Base-by-base conservation (phyloP, 1,140 invertebrate genomes). In the Parasteatoda tepidariorum region DNA sequence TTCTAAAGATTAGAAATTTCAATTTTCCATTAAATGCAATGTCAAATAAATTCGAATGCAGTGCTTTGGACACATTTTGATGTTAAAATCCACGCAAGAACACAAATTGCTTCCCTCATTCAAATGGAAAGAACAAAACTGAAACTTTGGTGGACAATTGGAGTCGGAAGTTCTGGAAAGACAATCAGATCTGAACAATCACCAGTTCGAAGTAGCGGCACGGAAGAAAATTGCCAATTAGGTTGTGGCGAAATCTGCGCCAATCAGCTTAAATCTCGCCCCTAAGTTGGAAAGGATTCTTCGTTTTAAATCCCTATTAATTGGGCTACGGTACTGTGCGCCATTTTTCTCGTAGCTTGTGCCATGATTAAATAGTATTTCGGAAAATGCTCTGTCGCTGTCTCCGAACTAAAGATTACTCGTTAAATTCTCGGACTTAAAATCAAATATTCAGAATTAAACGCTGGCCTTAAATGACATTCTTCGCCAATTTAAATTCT, bases 181-280 rank as follows among this genome's bases (percentile, higher is more conserved):
- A 48, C 38, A 48, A 48, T 18, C 38, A 48, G 18, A 18, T 18
- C 15, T 22, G 24, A 59, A n/a, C 57, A 59, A 22, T 22, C 24
- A n/a, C n/a, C 57, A 59, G 7, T n/a, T 59, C 7, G n/a, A 22
- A n/a, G n/a, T 22, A n/a, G 24, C 18, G 18, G 5, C 24, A 22
- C 57, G 24, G 57, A 22, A 22, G 57, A 59, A 26, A 59, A 59
- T 22, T 59, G 57, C 38, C 38, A 48, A 48, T 48, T 48, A 48
- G 4, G 38, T 48, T 48, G 57, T 59, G 57, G 38, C n/a, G 24
- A 26, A 59, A 59, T 59, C 24, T n/a, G 57, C 57, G 57, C 57
- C 57, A 59, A 59, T 59, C 57, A 26, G 57, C 57, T 59, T 59
- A 59, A 59, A 59, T 59, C 57, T 59, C 57, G 57, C 18, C 18